phyloP scores from a whole-genome alignment of 2,888 invertebrate genomes.

The Automeris io region DNA sequence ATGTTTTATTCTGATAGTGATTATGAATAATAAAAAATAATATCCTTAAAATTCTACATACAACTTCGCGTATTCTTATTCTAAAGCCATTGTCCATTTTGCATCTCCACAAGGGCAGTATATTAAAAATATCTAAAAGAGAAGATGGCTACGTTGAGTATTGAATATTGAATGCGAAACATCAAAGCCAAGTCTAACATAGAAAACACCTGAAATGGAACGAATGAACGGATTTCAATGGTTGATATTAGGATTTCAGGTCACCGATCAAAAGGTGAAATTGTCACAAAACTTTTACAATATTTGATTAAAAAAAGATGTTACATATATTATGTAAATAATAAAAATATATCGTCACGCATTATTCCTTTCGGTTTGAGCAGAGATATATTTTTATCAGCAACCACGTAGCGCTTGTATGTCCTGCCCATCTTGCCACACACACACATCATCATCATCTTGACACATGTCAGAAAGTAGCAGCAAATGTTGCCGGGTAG shows the following conservation, averaged over 20 bases:
- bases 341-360: no score
- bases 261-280: constrained; percentile 28
- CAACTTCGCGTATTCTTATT: background rate
- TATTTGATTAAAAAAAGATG: background rate
- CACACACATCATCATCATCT: no score
- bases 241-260: constrained; percentile 19
- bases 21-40: background rate
- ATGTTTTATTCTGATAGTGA: background rate
- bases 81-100: background rate
- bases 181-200: constrained; percentile 1
- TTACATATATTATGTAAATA: background rate
- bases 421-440: no score
- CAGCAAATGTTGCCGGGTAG: no score
- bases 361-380: no score
- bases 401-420: no score
- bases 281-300: constrained; percentile 10
- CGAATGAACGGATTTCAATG: constrained; percentile 14
- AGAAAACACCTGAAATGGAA: constrained; percentile 4
- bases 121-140: background rate
- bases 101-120: background rate
- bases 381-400: no score
- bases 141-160: background rate
- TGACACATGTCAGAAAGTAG: no score
- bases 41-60: background rate
- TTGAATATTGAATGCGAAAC: background rate